Evolutionary conservation across 2,797 vertebrate species (phyloP).

Genomic region (Fundulus diaphanus): DNA sequence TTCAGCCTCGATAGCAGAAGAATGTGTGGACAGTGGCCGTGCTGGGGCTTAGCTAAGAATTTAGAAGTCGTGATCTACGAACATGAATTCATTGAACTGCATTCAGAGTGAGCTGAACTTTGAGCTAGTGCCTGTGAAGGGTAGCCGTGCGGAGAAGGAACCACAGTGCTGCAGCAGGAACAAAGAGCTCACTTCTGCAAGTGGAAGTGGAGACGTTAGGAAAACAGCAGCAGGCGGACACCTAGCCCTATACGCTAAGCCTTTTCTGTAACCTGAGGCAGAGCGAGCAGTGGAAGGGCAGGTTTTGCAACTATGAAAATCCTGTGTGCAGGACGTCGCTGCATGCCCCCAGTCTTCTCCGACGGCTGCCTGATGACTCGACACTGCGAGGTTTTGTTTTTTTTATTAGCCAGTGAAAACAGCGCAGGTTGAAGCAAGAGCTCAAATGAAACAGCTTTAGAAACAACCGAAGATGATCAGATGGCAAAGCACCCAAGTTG

Average conservation of each 20-base stretch:
- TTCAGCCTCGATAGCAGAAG: background rate
- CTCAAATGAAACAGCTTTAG: background rate
- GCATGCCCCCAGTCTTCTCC: background rate
- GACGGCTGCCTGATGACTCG: background rate
- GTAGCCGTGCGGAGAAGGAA: background rate
- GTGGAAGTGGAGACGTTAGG: background rate
- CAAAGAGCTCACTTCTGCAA: conserved; percentile 1
- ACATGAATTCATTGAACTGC: background rate
- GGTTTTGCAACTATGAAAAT: conserved; percentile 49
- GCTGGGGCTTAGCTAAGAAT: background rate
- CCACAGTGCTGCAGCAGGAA: background rate
- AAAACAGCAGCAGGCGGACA: background rate
- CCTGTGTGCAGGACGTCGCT: conserved; percentile 25
- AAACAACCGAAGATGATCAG: background rate
- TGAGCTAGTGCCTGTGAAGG: background rate
- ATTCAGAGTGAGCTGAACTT: background rate
- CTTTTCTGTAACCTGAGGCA: background rate
- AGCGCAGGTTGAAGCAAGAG: background rate
- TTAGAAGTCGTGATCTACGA: background rate
- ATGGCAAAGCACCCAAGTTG: background rate
- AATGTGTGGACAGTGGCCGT: background rate
- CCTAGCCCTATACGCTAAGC: background rate
- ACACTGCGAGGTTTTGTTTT: no score
- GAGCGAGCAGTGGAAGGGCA: conserved; percentile 10
- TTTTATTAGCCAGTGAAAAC: background rate